Evolutionary conservation across 2,888 invertebrate species (phyloP), one percentile per base, ranked within the genome.

Genomic region (Barypeithes pellucidus): DNA sequence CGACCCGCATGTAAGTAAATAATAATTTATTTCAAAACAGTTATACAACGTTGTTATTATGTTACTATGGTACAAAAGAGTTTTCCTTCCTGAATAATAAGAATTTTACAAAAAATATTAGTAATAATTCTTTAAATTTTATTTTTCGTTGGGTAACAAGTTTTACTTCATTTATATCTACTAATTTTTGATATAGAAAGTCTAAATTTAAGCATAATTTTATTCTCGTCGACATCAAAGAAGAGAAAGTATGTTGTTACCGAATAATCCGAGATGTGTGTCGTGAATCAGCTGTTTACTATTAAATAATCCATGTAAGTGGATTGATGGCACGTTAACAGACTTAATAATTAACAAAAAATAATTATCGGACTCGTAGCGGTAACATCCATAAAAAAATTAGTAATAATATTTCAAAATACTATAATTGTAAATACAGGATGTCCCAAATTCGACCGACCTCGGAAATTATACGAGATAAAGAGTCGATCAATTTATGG

Each of bases 241-340:
- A 9, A 33, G 54, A 57, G 54, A 57, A 57, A 57, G 54, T 57
- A 29, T 18, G 45, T 18, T 16, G 47, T 47, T 47, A 50, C 14
- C 54, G 11, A 33, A 57, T 57, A 43, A 43, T 33, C 18, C 18
- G 18, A 29, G 29, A 29, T 52, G 52, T 52, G 52, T 54, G 33
- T 33, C 33, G 20, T 29, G 3, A 22, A 33, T 33, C 33, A 54
- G 33, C 54, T 54, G 29, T 54, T 54, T 14, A 7, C 22, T 24
- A 24, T 50, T 50, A 24, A 50, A 50, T 50, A 50, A 50, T n/a
- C 22, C 11, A 3, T 24, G 3, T 50, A 50, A 47, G 47, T 43
- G 14, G 14, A 43, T 43, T 43, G 14, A 43, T 43, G 14, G 16
- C 16, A 16, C 16, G n/a, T 16, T 41, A n/a, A n/a, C n/a, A n/a